Conservation (phyloP, 2,797 vertebrate genomes). For the Discoglossus pictus region DNA sequence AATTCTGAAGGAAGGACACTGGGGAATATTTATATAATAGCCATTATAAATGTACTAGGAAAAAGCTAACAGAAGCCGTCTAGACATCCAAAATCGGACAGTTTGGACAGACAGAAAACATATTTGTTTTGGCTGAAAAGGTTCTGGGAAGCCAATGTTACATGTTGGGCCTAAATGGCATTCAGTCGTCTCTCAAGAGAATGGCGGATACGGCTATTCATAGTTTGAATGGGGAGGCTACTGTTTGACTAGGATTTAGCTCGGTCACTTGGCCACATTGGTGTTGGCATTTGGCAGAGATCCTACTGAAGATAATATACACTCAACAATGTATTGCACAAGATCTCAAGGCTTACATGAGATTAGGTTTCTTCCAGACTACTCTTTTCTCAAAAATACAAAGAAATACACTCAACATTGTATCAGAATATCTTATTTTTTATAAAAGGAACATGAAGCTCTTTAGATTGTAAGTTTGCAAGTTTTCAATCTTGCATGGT, state of each 20-base stretch:
- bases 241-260: neutral
- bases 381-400: too few relatives aligned
- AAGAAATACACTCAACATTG: too few relatives aligned
- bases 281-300: too few relatives aligned
- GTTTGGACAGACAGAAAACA: neutral
- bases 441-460: too few relatives aligned
- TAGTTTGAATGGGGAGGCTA: neutral
- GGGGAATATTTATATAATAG: conserved; percentile 44
- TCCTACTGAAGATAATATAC: too few relatives aligned
- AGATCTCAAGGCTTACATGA: too few relatives aligned
- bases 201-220: neutral
- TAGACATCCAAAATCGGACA: neutral
- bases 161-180: neutral
- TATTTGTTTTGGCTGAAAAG: neutral
- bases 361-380: too few relatives aligned
- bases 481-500: too few relatives aligned
- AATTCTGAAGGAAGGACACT: conserved; percentile 15
- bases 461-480: too few relatives aligned
- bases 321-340: too few relatives aligned
- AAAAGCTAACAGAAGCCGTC: conserved; percentile 10
- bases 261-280: neutral
- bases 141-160: neutral
- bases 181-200: neutral
- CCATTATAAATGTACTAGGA: conserved; percentile 5
- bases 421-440: too few relatives aligned